Evolutionary conservation across 1,140 invertebrate species (phyloP), one percentile per base, ranked within the genome.

Genomic region (silkworm (Bombyx mori)): DNA sequence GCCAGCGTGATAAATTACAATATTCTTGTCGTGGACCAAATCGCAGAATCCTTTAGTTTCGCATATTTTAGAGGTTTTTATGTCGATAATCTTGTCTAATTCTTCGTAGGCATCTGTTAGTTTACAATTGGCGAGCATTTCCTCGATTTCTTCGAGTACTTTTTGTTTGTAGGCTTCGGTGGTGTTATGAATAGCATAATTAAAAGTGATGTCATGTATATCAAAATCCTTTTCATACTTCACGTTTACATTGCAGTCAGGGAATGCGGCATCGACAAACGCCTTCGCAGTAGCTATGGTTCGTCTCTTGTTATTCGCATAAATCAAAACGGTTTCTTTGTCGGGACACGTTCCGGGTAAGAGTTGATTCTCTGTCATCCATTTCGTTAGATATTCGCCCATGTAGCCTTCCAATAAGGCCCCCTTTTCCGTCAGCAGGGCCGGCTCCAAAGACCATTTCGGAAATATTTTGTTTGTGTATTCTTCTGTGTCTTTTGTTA

Each of bases 131-230:
- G 74, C 58, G 51, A 86, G 55, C 55, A 69, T 68, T 6, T 57
- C 12, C 49, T 75, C 47, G 73, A 84, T 82, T 63, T 77, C 68
- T 42, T 65, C 59, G 8, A 62, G 53, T 22, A 71, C 69, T 44
- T 53, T 9, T 8, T 63, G 47, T 62, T 68, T 77, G 46, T 79
- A 73, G 10, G 48, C 47, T 7, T 58, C 50, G 0, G 72, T 72
- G 9, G 42, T 54, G 50, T 78, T 82, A 44, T 65, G 67, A 43
- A 82, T 54, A 10, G 75, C 61, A 0, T 79, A 77, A 50, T 76
- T 66, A 48, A 86, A 86, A 22, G 74, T 50, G n/a, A 78, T 77
- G 58, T 86, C 82, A 49, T 71, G 68, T 55, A 67, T 56, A 1
- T 63, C 56, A 0, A 70, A 70, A 54, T 76, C 60, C 48, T 61